Evolutionary conservation across 35 echinoderm and acorn worm genomes (phyloP).

Genomic region (Ophiothrix spiculata): DNA sequence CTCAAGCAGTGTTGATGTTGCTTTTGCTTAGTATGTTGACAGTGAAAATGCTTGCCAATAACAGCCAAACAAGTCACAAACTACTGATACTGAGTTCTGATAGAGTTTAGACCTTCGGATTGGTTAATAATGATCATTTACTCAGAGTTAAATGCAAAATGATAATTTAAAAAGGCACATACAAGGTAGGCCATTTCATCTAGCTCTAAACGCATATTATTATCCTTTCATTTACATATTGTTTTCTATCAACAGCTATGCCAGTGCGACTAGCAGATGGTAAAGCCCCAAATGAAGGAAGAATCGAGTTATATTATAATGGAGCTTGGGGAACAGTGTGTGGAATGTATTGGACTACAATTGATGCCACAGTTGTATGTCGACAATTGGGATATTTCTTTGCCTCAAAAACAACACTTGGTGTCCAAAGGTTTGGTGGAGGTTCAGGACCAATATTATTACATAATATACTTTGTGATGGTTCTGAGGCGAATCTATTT

Average conservation of each 20-base stretch:
- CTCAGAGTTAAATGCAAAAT: too few species aligned
- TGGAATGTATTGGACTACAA: neutral
- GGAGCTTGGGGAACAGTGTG: conserved; percentile 56
- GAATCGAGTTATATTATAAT: conserved; percentile 21
- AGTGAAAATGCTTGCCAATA: too few species aligned
- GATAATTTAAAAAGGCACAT: too few species aligned
- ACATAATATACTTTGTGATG: neutral
- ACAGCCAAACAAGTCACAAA: too few species aligned
- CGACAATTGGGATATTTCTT: conserved; percentile 36
- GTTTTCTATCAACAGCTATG: neutral
- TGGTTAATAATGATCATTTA: too few species aligned
- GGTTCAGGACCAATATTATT: conserved; percentile 10
- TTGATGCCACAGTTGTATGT: conserved; percentile 31
- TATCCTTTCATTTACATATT: neutral
- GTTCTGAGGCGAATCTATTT: neutral
- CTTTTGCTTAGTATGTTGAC: too few species aligned
- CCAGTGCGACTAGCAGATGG: conserved; percentile 35
- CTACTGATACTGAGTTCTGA: too few species aligned
- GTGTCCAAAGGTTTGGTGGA: neutral
- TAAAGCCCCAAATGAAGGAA: neutral
- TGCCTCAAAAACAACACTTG: neutral
- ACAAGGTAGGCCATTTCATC: too few species aligned
- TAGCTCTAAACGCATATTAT: too few species aligned
- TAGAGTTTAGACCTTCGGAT: too few species aligned
- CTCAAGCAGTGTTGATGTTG: too few species aligned